phyloP scores from a whole-genome alignment of 2,888 invertebrate genomes.

The Alsophila aescularia region DNA sequence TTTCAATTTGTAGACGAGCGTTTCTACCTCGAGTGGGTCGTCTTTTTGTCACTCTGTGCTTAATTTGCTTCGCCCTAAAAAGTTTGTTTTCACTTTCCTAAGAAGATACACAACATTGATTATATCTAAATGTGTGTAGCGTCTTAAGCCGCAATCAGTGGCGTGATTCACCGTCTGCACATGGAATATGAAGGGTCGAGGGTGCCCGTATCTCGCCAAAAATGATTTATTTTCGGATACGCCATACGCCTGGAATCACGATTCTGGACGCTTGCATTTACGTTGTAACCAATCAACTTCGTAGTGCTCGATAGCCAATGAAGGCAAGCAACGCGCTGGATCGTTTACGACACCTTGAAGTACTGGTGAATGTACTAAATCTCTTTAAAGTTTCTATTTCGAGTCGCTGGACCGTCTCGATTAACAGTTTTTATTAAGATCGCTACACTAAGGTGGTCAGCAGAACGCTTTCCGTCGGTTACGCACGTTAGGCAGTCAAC shows the following conservation, averaged over 20 bases:
- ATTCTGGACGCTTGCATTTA: constrained; percentile 30
- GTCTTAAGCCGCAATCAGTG: constrained; percentile 26
- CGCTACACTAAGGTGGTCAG: constrained; percentile 50
- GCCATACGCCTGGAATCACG: constrained; percentile 31
- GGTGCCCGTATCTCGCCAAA: constrained; percentile 34
- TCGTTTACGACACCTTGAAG: constrained; percentile 65
- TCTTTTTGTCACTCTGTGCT: constrained; percentile 74
- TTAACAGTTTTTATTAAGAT: constrained; percentile 70
- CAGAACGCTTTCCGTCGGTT: constrained; percentile 58
- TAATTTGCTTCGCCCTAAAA: constrained; percentile 69
- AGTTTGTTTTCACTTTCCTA: constrained; percentile 48
- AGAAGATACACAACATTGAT: constrained; percentile 22
- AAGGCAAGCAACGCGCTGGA: constrained; percentile 50
- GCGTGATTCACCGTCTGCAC: constrained; percentile 34
- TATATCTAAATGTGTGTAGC: constrained; percentile 20
- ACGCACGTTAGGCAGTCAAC: constrained; percentile 51
- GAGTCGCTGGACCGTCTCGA: constrained; percentile 64
- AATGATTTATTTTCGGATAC: constrained; percentile 54
- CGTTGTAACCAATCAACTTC: constrained; percentile 48
- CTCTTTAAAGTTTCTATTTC: constrained; percentile 67
- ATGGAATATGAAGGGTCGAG: constrained; percentile 33
- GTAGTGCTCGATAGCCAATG: constrained; percentile 65
- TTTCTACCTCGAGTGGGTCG: constrained; percentile 47
- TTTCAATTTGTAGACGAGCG: constrained; percentile 65
- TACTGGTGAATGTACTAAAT: constrained; percentile 51